phyloP scores from a whole-genome alignment of 2,113 vertebrate genomes.

The Myodes glareolus region DNA sequence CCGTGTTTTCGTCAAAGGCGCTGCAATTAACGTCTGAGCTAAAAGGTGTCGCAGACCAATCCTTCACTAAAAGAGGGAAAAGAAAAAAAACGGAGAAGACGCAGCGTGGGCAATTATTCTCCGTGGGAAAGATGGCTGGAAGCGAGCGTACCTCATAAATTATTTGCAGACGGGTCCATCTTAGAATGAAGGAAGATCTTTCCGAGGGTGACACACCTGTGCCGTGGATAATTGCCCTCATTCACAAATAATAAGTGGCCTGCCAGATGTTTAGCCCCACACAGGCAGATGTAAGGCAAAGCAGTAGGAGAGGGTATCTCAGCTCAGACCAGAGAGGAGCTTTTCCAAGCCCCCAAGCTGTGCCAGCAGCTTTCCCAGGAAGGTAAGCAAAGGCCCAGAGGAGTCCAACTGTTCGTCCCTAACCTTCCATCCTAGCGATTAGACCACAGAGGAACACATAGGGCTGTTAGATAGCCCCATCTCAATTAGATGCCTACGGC shows the following conservation, averaged over 20 bases:
- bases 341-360: constrained; percentile 64
- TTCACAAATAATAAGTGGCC: constrained; percentile 82
- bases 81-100: constrained; percentile 69
- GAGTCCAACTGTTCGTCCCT: constrained; percentile 46
- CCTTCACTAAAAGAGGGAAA: constrained; percentile 69
- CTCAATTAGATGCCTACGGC: neutral
- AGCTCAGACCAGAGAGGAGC: constrained; percentile 58
- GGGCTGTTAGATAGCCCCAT: neutral
- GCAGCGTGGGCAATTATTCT: constrained; percentile 81
- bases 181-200: constrained; percentile 84
- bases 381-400: constrained; percentile 44
- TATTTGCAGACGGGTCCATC: constrained; percentile 86
- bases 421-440: constrained; percentile 58
- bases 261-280: constrained; percentile 85
- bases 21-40: constrained; percentile 65
- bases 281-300: constrained; percentile 78
- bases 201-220: constrained; percentile 86
- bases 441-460: constrained; percentile 10
- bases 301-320: constrained; percentile 70
- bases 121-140: constrained; percentile 76
- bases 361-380: constrained; percentile 68
- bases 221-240: constrained; percentile 84
- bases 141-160: constrained; percentile 83
- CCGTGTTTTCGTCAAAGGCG: constrained; percentile 61
- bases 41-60: constrained; percentile 74